Evolutionary conservation across 2,888 invertebrate genomes (phyloP).

Genomic region (Willowsia nigromaculata): DNA sequence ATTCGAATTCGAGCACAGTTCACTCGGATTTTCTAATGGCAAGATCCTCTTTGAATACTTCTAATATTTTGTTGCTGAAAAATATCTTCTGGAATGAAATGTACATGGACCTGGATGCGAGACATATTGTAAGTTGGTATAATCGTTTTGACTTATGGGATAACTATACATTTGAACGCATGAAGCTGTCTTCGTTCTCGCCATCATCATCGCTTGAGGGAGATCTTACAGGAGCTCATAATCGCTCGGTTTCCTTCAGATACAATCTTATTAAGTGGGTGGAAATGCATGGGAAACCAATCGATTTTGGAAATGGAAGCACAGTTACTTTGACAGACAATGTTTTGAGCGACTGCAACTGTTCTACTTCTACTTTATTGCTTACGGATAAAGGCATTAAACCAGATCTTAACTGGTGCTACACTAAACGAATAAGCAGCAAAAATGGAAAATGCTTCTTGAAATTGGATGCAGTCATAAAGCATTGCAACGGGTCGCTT

Average conservation of each 20-base stretch:
- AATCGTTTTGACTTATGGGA: conserved; percentile 63
- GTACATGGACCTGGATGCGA: conserved; percentile 54
- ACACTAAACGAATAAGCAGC: background rate
- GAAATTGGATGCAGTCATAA: background rate
- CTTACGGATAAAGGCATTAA: background rate
- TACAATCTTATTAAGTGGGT: conserved; percentile 35
- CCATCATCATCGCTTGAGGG: background rate
- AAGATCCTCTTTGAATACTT: conserved; percentile 23
- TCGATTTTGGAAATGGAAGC: background rate
- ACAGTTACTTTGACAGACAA: conserved; percentile 21
- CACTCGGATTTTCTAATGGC: too few species aligned
- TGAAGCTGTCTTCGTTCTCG: background rate
- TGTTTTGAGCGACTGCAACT: conserved; percentile 48
- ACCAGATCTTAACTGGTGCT: background rate
- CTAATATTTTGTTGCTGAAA: conserved; percentile 42
- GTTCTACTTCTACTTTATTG: too few species aligned
- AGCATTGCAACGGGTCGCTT: background rate
- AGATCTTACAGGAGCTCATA: background rate
- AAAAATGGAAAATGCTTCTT: conserved; percentile 26
- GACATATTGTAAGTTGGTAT: conserved; percentile 53
- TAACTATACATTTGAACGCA: conserved; percentile 32
- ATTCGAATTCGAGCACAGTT: too few species aligned
- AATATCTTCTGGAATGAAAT: conserved; percentile 59
- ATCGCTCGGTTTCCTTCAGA: conserved; percentile 54
- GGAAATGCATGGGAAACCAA: background rate